Conservation (phyloP, 1,140 invertebrate genomes). For the Listronotus oregonensis region DNA sequence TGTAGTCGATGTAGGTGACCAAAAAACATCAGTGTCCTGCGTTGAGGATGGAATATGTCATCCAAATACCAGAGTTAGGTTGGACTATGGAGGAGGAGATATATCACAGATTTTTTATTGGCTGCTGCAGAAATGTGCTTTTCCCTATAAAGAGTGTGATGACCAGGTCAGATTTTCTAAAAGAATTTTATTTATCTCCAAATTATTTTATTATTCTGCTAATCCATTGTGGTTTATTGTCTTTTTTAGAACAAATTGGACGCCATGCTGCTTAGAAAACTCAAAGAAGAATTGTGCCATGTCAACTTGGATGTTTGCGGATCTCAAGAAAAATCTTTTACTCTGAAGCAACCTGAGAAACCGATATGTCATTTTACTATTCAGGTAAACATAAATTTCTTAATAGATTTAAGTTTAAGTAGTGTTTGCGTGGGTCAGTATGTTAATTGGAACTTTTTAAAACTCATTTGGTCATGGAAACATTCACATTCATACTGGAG, state of each 20-base stretch:
- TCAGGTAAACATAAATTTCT: constrained; percentile 57
- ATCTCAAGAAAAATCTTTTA: constrained; percentile 78
- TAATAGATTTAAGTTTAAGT: too few species aligned
- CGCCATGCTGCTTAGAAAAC: constrained; percentile 75
- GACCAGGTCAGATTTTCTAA: constrained; percentile 53
- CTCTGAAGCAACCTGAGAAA: constrained; percentile 73
- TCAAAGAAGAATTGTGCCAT: constrained; percentile 92
- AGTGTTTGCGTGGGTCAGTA: too few species aligned
- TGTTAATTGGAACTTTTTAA: too few species aligned
- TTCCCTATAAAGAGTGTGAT: constrained; percentile 83
- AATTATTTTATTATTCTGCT: background rate
- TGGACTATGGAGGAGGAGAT: constrained; percentile 91
- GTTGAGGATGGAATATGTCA: constrained; percentile 96
- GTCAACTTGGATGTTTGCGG: constrained; percentile 88
- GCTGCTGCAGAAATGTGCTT: constrained; percentile 85
- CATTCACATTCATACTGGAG: too few species aligned
- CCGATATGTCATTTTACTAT: constrained; percentile 76
- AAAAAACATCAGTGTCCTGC: constrained; percentile 94
- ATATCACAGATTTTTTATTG: constrained; percentile 85
- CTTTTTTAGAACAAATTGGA: constrained; percentile 64
- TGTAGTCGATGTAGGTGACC: constrained; percentile 93
- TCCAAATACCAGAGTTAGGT: constrained; percentile 77
- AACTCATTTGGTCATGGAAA: too few species aligned
- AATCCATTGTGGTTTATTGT: background rate
- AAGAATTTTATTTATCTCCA: background rate